These are phyloP conservation scores for Acholoe squamosa DNA, from an alignment of 2,888 invertebrate species.

Conservation along the genomic window DNA sequence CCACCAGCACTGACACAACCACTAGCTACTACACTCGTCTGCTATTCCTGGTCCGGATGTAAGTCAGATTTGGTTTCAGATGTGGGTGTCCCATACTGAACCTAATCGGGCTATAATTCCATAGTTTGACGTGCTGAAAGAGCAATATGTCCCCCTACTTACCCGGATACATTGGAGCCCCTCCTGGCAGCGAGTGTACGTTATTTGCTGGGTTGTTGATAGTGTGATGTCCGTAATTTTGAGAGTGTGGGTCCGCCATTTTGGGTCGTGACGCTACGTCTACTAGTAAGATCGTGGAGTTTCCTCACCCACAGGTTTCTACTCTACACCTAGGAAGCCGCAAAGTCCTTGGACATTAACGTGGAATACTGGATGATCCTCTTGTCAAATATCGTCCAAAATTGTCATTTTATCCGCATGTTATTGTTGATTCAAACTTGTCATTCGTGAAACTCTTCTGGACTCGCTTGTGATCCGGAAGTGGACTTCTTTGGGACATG, in stretches of 20 bases:
- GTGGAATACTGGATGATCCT: not conserved
- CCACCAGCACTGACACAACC: not conserved
- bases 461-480: conserved; percentile 42
- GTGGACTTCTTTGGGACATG: conserved; percentile 56
- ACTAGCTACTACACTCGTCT: not conserved
- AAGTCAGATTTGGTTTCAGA: not conserved
- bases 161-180: conserved; percentile 46
- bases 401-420: not conserved
- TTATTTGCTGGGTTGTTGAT: conserved; percentile 3
- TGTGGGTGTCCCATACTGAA: not conserved
- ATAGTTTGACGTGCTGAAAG: not conserved
- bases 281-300: conserved; percentile 13
- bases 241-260: conserved; percentile 57
- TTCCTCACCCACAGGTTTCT: not conserved
- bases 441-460: not conserved
- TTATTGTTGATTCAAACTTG: conserved; percentile 45
- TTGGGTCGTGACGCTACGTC: conserved; percentile 59
- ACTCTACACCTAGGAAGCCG: not conserved
- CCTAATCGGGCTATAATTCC: too few species aligned
- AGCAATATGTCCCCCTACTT: not conserved
- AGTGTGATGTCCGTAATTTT: conserved; percentile 27
- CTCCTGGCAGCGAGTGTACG: conserved; percentile 6
- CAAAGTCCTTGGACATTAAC: conserved; percentile 14
- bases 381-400: conserved; percentile 47
- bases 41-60: not conserved